A percentile compares a stretch with the other conserved stretches of the same genome.
These are phyloP conservation scores for Bombus huntii DNA, from an alignment of 1,140 invertebrate species.

Conservation along the genomic window DNA sequence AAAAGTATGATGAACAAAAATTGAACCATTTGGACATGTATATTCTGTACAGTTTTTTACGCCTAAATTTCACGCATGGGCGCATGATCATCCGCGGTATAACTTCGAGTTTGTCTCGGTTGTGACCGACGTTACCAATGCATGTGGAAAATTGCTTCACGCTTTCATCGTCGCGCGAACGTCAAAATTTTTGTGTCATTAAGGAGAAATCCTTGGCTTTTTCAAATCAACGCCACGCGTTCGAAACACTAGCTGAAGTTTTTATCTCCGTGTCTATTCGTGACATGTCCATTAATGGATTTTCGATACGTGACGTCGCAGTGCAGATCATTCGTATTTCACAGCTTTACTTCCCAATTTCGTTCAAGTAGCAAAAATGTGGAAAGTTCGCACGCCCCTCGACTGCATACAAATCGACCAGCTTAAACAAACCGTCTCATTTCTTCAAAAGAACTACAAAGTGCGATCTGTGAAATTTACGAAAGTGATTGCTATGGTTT, in stretches of 20 bases:
- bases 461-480: not conserved
- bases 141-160: too few relatives aligned
- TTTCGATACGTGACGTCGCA: slow-evolving; percentile 31
- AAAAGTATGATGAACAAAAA: too few relatives aligned
- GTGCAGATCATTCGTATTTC: slow-evolving; percentile 15
- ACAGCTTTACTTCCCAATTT: slow-evolving; percentile 9
- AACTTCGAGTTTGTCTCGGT: too few relatives aligned
- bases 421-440: not conserved
- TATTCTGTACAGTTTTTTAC: not conserved
- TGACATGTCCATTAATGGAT: slow-evolving; percentile 30
- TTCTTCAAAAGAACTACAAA: not conserved
- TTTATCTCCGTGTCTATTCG: not conserved
- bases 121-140: too few relatives aligned
- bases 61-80: too few relatives aligned
- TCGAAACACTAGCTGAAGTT: not conserved
- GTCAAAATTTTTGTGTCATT: not conserved
- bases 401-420: not conserved
- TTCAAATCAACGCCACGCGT: not conserved
- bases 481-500: too few relatives aligned
- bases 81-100: too few relatives aligned
- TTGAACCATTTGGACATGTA: not conserved
- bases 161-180: not conserved
- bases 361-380: slow-evolving; percentile 11
- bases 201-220: not conserved
- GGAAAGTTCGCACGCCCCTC: not conserved